These are phyloP conservation scores for Carapus acus DNA, from an alignment of 2,797 vertebrate species.

Conservation along the genomic window DNA sequence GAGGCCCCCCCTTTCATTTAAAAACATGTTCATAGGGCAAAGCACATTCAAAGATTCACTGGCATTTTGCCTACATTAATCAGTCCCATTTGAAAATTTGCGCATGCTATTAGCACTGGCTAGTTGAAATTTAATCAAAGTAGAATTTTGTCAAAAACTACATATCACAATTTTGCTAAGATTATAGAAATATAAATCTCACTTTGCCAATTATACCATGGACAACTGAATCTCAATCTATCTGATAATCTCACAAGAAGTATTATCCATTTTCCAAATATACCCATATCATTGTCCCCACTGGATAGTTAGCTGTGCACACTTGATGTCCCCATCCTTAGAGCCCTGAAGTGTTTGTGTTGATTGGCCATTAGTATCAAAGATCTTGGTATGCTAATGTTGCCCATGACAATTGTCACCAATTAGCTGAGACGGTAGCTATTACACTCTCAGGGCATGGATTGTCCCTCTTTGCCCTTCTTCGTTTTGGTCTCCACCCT, in stretches of 20 bases:
- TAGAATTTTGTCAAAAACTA: no score
- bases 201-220: no score
- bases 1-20: slow-evolving; percentile 48
- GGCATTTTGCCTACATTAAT: slow-evolving; percentile 21
- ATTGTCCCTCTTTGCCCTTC: slow-evolving; percentile 62
- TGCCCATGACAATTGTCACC: slow-evolving; percentile 65
- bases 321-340: slow-evolving; percentile 42
- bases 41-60: slow-evolving; percentile 36
- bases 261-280: no score
- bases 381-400: slow-evolving; percentile 73
- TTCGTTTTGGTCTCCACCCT: slow-evolving; percentile 59
- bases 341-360: slow-evolving; percentile 68
- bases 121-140: not conserved
- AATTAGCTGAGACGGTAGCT: slow-evolving; percentile 69
- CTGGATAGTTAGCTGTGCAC: slow-evolving; percentile 24
- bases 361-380: slow-evolving; percentile 70
- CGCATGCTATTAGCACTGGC: no score
- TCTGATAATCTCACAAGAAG: no score
- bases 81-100: slow-evolving; percentile 11
- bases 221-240: no score
- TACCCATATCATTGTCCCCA: no score
- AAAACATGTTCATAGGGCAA: slow-evolving; percentile 51
- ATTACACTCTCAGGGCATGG: slow-evolving; percentile 61
- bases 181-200: no score
- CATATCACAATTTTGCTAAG: no score